Base-by-base conservation (phyloP, 1,140 invertebrate species). In the Lordiphosa clarofinis region DNA sequence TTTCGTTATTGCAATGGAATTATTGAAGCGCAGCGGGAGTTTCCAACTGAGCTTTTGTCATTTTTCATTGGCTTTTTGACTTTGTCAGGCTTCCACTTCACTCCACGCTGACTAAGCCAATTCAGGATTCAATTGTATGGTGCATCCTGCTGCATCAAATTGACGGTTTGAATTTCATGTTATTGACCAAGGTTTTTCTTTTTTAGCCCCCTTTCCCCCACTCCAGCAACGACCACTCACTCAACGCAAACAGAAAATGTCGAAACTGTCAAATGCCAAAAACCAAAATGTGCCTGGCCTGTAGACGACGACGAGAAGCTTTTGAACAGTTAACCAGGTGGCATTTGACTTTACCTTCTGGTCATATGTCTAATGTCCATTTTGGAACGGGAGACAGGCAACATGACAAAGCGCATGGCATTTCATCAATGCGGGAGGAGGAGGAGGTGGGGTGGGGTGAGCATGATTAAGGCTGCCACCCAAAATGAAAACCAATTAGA, bases 181-280 rank as follows among this genome's bases (percentile, higher is more conserved):
- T 67, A 76, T 78, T 76, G 62, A 76, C 37, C 73, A 55, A 56
- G 43, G 56, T 49, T 67, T 76, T 74, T 66, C 53, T 38, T 69
- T 56, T 70, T 56, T 56, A 50, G 43, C 47, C 10, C 12, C 24
- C 24, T 1, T 28, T 12, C 4, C 1, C 11, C 15, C 21, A 38
- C 42, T 40, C 37, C 39, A 19, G n/a, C 10, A 35, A 10, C 12
- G 37, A 38, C n/a, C 48, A 21, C 43, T 42, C 49, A 67, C 55
- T 79, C 74, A 68, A 73, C 59, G 55, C 63, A 69, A 56, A 63
- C 61, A 68, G 76, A 64, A 81, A 76, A 82, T 72, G 78, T 82
- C 78, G 58, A 84, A 84, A 84, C 76, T 82, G 76, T 82, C 76
- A 82, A 84, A 82, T 84, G 78, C 78, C 78, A 84, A 82, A 82